phyloP scores from a whole-genome alignment of 2,113 vertebrate species.

The Hippocampus comes region DNA sequence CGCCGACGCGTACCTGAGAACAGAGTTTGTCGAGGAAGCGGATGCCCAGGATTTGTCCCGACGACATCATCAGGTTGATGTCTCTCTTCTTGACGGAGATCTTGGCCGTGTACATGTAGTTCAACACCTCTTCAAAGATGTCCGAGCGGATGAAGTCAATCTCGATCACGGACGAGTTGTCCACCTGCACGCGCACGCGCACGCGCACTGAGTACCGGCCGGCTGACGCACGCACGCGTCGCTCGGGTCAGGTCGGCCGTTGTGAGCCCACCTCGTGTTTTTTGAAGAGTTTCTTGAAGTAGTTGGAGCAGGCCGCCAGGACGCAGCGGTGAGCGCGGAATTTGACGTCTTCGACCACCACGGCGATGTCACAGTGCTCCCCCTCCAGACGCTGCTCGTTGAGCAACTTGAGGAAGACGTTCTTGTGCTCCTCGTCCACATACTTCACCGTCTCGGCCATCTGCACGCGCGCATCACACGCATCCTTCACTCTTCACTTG shows the following conservation, averaged over 20 bases:
- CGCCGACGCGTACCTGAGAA: constrained; percentile 75
- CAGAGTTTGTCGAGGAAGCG: constrained; percentile 97
- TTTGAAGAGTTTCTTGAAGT: constrained; percentile 98
- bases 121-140: constrained; percentile 96
- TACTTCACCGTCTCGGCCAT: constrained; percentile 98
- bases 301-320: constrained; percentile 95
- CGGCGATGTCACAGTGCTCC: constrained; percentile 96
- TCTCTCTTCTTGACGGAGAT: constrained; percentile 96
- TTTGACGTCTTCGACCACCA: constrained; percentile 96
- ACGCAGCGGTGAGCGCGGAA: constrained; percentile 95
- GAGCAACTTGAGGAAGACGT: constrained; percentile 92
- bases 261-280: constrained; percentile 78
- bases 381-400: constrained; percentile 95
- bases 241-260: neutral
- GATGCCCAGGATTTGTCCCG: constrained; percentile 95
- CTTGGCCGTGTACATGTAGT: constrained; percentile 98
- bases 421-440: constrained; percentile 94
- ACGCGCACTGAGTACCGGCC: neutral
- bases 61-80: constrained; percentile 98
- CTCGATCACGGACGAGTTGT: constrained; percentile 94
- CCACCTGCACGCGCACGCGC: constrained; percentile 63
- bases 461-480: constrained; percentile 33
- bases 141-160: constrained; percentile 95
- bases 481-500: neutral
- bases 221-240: no score